Evolutionary conservation across 2,113 vertebrate genomes (phyloP).

Genomic region (Chrysochloris asiatica): DNA sequence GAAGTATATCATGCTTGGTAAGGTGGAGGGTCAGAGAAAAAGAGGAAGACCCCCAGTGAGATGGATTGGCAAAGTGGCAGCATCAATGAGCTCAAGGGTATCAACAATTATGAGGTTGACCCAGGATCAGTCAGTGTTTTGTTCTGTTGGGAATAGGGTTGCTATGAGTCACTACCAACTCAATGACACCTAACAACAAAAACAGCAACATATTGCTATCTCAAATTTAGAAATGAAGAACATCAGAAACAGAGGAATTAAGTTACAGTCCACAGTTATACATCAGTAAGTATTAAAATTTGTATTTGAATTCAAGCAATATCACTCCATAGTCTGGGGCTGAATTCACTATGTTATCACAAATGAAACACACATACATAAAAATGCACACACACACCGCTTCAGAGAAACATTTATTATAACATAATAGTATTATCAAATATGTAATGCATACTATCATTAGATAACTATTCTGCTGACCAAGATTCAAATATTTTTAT

Average conservation of each 20-base stretch:
- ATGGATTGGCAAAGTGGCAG: too few species aligned
- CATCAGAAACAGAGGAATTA: neutral
- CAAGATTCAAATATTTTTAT: neutral
- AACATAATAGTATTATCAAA: neutral
- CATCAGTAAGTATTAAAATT: neutral
- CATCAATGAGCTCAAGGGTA: too few species aligned
- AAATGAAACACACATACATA: accelerated
- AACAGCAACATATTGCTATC: too few species aligned
- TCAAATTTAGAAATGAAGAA: neutral
- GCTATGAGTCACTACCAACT: too few species aligned
- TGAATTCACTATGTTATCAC: neutral
- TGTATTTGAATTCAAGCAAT: neutral
- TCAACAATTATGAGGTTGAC: too few species aligned
- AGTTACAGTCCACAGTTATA: neutral
- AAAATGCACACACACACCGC: neutral
- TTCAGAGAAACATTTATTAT: neutral
- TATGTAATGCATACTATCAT: neutral
- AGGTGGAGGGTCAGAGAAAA: too few species aligned
- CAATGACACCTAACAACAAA: too few species aligned
- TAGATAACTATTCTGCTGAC: neutral
- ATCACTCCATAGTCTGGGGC: neutral
- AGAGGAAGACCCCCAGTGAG: too few species aligned
- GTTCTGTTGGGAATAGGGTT: too few species aligned
- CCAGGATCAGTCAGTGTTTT: too few species aligned
- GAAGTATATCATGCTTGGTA: too few species aligned